These are phyloP conservation scores for Venusia cambrica DNA, from an alignment of 2,888 invertebrate genomes.

Conservation along the genomic window DNA sequence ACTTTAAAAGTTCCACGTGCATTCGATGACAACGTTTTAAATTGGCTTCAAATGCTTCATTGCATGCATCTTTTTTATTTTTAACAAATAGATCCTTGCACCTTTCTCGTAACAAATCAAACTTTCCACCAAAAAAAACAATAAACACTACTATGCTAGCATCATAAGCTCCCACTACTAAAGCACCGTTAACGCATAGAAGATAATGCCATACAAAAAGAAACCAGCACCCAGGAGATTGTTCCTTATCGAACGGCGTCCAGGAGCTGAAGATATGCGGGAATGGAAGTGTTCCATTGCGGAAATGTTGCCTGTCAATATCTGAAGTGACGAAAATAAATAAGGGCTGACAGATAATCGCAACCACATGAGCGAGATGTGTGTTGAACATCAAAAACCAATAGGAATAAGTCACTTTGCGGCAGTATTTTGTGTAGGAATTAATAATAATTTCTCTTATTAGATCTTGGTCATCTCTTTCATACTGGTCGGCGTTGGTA, in stretches of 20 bases:
- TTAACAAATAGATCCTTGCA: conserved; percentile 52
- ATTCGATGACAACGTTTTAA: conserved; percentile 49
- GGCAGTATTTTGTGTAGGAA: conserved; percentile 59
- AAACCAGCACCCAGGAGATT: conserved; percentile 57
- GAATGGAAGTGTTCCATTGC: conserved; percentile 54
- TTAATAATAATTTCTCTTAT: conserved; percentile 42
- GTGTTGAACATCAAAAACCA: conserved; percentile 61
- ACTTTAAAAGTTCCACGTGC: conserved; percentile 56
- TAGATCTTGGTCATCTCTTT: conserved; percentile 44
- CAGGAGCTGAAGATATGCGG: conserved; percentile 68
- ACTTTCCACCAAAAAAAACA: conserved; percentile 64
- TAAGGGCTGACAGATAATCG: conserved; percentile 47
- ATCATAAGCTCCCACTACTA: conserved; percentile 58
- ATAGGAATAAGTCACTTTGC: conserved; percentile 54
- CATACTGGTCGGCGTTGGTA: conserved; percentile 56
- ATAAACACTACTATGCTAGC: conserved; percentile 52
- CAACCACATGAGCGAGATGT: conserved; percentile 29
- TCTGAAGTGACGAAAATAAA: conserved; percentile 48
- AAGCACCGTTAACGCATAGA: conserved; percentile 50
- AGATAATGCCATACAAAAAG: conserved; percentile 52
- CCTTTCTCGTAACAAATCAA: conserved; percentile 56
- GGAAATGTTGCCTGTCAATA: conserved; percentile 42
- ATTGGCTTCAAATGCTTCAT: conserved; percentile 35
- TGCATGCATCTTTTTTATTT: conserved; percentile 29
- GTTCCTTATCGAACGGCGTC: conserved; percentile 63